Percentiles rank a stretch among this genome's conserved stretches.
These are phyloP conservation scores for Petrocephalus schoutedeni DNA, from an alignment of 2,797 vertebrate species.

Conservation along the genomic window DNA sequence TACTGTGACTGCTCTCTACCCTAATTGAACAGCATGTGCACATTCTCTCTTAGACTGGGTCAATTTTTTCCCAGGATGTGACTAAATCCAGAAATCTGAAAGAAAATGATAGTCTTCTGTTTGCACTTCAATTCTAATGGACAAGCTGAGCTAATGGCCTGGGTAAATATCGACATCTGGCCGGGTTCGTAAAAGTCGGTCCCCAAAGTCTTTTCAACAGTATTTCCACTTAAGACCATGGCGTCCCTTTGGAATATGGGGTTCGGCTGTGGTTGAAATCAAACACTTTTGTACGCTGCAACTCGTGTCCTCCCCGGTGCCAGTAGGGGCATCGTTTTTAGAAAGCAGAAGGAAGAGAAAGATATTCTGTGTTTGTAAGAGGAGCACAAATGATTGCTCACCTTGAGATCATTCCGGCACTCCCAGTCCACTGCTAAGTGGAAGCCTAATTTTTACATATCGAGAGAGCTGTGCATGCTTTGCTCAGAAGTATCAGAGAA, in stretches of 20 bases:
- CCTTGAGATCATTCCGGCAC: background rate
- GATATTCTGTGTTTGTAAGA: background rate
- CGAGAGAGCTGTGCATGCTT: background rate
- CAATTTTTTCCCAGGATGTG: background rate
- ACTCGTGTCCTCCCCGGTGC: background rate
- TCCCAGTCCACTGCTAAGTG: background rate
- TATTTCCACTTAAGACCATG: background rate
- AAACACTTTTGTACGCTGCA: background rate
- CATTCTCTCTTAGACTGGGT: background rate
- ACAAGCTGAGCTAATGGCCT: background rate
- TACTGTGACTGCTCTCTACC: slow-evolving; percentile 61
- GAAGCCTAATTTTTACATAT: background rate
- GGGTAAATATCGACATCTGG: background rate
- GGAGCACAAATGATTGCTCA: background rate
- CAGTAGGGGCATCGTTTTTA: background rate
- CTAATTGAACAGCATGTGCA: background rate
- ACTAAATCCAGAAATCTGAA: background rate
- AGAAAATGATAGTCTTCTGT: background rate
- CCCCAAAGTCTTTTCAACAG: background rate
- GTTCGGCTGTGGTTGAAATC: background rate
- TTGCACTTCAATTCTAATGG: background rate
- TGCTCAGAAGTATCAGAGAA: background rate
- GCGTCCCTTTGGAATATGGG: background rate
- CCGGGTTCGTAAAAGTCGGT: background rate
- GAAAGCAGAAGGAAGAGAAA: background rate